Evolutionary conservation across 1,140 invertebrate genomes (phyloP).

Genomic region (Phymorhynchus buccinoides): DNA sequence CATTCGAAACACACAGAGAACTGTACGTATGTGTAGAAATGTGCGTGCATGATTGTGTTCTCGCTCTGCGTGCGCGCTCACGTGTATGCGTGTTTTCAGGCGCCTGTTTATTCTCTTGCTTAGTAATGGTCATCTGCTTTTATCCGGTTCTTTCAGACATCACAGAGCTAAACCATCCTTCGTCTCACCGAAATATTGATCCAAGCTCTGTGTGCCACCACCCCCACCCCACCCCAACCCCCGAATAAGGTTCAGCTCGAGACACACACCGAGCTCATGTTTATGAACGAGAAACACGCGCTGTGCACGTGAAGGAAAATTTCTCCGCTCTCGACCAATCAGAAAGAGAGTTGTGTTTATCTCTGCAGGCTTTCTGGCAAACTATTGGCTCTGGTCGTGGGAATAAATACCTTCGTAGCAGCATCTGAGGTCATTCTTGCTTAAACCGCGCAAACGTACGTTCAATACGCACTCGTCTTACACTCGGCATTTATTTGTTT

Average conservation of each 20-base stretch:
- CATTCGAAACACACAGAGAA: no score
- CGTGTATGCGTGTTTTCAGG: not conserved
- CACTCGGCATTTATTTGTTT: not conserved
- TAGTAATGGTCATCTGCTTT: not conserved
- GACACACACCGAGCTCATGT: not conserved
- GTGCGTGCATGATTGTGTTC: conserved; percentile 13
- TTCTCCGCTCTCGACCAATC: not conserved
- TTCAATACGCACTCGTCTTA: not conserved
- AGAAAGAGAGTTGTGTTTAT: not conserved
- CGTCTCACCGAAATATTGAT: no score
- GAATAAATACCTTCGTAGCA: not conserved
- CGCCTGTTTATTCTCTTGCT: not conserved
- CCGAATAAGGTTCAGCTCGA: not conserved
- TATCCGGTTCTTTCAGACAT: conserved; percentile 2
- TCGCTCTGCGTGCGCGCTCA: not conserved
- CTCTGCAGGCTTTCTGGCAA: not conserved
- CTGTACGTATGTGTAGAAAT: not conserved
- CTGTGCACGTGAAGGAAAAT: conserved; percentile 36
- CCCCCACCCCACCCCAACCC: no score
- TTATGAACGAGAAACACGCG: conserved; percentile 14
- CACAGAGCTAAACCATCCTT: not conserved
- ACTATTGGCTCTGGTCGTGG: conserved; percentile 22
- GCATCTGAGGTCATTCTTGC: not conserved
- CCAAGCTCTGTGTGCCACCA: not conserved
- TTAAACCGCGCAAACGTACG: not conserved